Conservation (phyloP, 2,113 vertebrate genomes). For the human region GRCh38 chr3:12260001-12260500, state of each 20-base stretch:
- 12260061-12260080: neutral
- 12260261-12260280: conserved; percentile 12
- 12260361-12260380: conserved; percentile 15
- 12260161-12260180: neutral
- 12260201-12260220: neutral
- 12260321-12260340: neutral
- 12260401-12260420: neutral
- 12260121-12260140: neutral
- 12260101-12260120: neutral
- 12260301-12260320: neutral
- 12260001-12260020: neutral
- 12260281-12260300: neutral
- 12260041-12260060: accelerated
- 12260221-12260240: neutral
- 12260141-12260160: neutral
- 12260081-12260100: neutral
- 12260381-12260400: neutral
- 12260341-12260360: neutral
- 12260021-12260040: neutral
- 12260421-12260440: neutral
- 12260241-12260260: neutral
- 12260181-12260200: neutral
- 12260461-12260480: neutral
- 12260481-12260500: neutral
- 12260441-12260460: neutral